Percentiles rank a stretch among this genome's conserved stretches.
Conservation (phyloP, 2,888 invertebrate genomes). For the Ochlodes sylvanus region DNA sequence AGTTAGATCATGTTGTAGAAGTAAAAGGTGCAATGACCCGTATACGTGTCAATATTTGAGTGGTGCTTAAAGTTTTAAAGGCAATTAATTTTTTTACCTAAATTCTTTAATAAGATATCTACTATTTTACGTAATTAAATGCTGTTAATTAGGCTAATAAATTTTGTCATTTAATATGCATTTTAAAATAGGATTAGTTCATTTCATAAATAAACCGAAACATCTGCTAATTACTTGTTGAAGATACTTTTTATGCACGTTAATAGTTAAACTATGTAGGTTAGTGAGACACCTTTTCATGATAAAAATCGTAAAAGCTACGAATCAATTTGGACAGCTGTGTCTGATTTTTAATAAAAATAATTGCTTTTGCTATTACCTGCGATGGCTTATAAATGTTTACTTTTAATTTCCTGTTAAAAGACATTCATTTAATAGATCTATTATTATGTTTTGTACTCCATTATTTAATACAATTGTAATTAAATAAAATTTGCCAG, state of each 20-base stretch:
- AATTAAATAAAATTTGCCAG: too few species aligned
- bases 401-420: neutral
- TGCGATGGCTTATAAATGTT: neutral
- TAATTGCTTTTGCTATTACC: neutral
- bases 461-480: too few species aligned
- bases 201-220: conserved; percentile 2
- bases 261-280: conserved; percentile 3
- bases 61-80: conserved; percentile 11
- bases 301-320: conserved; percentile 9
- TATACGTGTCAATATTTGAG: conserved; percentile 12
- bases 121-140: conserved; percentile 2
- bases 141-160: conserved; percentile 13
- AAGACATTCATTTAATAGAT: neutral
- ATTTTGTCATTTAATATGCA: conserved; percentile 2
- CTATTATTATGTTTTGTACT: too few species aligned
- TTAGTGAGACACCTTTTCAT: conserved; percentile 15
- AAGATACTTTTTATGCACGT: conserved; percentile 4
- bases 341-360: conserved; percentile 6
- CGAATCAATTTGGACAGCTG: conserved; percentile 7
- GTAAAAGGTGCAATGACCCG: conserved; percentile 29
- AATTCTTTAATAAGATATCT: conserved; percentile 1
- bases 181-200: conserved; percentile 7
- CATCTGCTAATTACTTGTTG: conserved; percentile 13
- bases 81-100: neutral
- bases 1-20: conserved; percentile 23